These are phyloP conservation scores for Drosophila suboccidentalis DNA, from an alignment of 2,888 invertebrate genomes.

Conservation along the genomic window DNA sequence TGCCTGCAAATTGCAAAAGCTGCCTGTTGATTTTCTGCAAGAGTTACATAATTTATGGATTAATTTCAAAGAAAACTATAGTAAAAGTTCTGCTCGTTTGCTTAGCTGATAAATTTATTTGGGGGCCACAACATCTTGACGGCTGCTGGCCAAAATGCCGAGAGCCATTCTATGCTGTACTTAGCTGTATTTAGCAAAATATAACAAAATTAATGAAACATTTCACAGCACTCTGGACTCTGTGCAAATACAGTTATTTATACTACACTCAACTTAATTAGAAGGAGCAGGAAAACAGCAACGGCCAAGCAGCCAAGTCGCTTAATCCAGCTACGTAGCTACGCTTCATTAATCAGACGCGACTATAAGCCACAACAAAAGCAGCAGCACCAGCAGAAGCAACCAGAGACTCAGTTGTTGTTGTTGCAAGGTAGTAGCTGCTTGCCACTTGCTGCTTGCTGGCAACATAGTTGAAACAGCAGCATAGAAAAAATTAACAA, in stretches of 20 bases:
- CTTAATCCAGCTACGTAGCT: conserved; percentile 77
- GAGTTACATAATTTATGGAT: not conserved
- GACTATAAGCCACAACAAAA: conserved; percentile 78
- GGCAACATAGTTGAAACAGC: conserved; percentile 53
- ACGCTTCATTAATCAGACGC: conserved; percentile 79
- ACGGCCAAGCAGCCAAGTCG: conserved; percentile 46
- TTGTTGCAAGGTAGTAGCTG: conserved; percentile 15
- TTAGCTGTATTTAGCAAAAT: conserved; percentile 71
- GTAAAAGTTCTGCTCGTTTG: conserved; percentile 1
- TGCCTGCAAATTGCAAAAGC: not conserved
- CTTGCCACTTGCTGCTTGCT: conserved; percentile 16
- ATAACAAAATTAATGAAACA: conserved; percentile 80
- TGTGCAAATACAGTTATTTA: conserved; percentile 43
- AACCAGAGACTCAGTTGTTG: conserved; percentile 18
- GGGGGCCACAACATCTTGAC: conserved; percentile 29
- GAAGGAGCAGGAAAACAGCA: conserved; percentile 47
- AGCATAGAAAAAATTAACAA: conserved; percentile 76
- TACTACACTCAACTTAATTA: conserved; percentile 81
- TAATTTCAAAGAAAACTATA: conserved; percentile 5
- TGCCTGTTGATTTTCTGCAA: conserved; percentile 9
- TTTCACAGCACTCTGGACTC: conserved; percentile 46
- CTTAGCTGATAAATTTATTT: conserved; percentile 27
- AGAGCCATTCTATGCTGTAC: conserved; percentile 56
- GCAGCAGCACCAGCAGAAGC: conserved; percentile 18
- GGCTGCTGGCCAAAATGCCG: conserved; percentile 36